phyloP scores from a whole-genome alignment of 2,797 vertebrate species.

The Notolabrus celidotus region DNA sequence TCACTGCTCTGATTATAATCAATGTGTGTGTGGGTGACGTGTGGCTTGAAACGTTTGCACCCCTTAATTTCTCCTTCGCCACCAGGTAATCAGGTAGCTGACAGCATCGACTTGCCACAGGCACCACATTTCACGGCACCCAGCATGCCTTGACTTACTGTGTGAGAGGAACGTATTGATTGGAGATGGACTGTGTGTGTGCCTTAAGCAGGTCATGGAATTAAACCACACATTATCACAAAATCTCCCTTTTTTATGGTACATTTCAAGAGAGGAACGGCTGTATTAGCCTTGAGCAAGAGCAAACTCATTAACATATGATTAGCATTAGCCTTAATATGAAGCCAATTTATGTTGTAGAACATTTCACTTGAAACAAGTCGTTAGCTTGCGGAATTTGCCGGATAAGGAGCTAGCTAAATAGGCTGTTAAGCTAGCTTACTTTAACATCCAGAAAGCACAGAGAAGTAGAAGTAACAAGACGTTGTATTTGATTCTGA shows the following conservation, averaged over 20 bases:
- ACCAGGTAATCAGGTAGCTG: slow-evolving; percentile 36
- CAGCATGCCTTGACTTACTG: not conserved
- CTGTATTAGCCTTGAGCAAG: no score
- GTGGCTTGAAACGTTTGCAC: slow-evolving; percentile 10
- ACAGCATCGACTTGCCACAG: not conserved
- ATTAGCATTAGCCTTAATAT: no score
- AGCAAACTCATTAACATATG: no score
- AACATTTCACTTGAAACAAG: no score
- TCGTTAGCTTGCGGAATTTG: no score
- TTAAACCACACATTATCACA: not conserved
- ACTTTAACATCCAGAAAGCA: no score
- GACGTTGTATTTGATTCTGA: no score
- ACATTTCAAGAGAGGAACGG: no score
- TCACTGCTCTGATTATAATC: slow-evolving; percentile 58
- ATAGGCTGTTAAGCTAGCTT: no score
- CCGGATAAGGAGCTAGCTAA: no score
- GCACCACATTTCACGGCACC: not conserved
- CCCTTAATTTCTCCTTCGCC: slow-evolving; percentile 14
- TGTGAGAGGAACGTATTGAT: slow-evolving; percentile 22
- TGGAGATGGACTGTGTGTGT: not conserved
- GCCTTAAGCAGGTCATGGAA: not conserved
- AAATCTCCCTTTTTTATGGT: not conserved
- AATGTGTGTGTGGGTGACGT: slow-evolving; percentile 8
- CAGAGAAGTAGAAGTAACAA: no score
- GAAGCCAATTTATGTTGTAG: no score